A percentile compares a stretch with the other conserved stretches of the same genome.
phyloP scores from a whole-genome alignment of 2,797 vertebrate genomes.

The Cichlasoma orientale region DNA sequence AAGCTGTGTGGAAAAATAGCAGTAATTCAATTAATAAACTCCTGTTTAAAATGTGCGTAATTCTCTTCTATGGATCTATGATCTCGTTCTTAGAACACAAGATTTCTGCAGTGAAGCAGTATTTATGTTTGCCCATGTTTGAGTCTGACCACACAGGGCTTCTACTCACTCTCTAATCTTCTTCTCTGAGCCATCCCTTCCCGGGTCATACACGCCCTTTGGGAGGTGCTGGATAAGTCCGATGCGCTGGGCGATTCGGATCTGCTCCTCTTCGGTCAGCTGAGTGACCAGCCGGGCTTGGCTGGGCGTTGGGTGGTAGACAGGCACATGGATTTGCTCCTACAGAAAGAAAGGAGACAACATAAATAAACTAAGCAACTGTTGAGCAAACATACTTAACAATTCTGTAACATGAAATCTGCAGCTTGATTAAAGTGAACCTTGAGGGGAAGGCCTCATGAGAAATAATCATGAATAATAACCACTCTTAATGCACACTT shows the following conservation, averaged over 20 bases:
- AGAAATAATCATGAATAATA: background rate
- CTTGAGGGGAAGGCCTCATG: background rate
- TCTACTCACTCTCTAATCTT: constrained; percentile 87
- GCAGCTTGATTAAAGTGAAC: background rate
- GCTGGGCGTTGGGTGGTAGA: constrained; percentile 88
- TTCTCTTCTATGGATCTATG: background rate
- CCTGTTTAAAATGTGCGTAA: background rate
- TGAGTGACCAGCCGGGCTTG: constrained; percentile 87
- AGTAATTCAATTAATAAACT: background rate
- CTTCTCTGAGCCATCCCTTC: constrained; percentile 83
- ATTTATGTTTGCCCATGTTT: background rate
- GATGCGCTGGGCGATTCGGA: constrained; percentile 87
- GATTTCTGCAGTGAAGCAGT: background rate
- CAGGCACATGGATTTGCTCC: constrained; percentile 84
- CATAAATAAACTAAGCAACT: background rate
- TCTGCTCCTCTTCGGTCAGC: constrained; percentile 89
- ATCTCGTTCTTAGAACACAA: background rate
- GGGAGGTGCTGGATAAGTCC: constrained; percentile 91
- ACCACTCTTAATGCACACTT: accelerated
- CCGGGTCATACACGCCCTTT: constrained; percentile 84
- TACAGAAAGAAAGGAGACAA: constrained; percentile 39
- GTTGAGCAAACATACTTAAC: background rate
- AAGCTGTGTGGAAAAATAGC: background rate
- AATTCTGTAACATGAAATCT: background rate
- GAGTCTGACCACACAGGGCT: background rate